Percentiles rank a stretch among this genome's conserved stretches.
Evolutionary conservation across 2,113 vertebrate species (phyloP).

Genomic region (Prietella phreatophila): DNA sequence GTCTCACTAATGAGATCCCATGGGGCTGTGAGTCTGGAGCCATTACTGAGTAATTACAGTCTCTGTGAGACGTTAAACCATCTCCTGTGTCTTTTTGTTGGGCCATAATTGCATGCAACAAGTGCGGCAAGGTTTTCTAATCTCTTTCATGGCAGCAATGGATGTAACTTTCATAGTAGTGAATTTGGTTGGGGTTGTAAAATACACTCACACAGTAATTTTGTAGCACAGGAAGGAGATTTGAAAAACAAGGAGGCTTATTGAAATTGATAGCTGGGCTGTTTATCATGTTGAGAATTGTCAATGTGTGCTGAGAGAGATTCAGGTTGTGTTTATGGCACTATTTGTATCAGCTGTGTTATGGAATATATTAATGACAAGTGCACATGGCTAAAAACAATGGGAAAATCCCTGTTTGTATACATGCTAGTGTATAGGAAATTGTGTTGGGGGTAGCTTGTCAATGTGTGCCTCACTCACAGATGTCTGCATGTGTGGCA

Average conservation of each 20-base stretch:
- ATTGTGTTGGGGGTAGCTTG: not conserved
- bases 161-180: constrained; percentile 73
- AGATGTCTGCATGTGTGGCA: not conserved
- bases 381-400: not conserved
- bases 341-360: constrained; percentile 28
- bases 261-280: constrained; percentile 56
- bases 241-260: constrained; percentile 53
- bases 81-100: constrained; percentile 75
- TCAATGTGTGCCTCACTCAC: constrained; percentile 18
- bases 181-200: constrained; percentile 75
- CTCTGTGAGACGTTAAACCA: constrained; percentile 84
- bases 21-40: constrained; percentile 79
- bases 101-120: constrained; percentile 84
- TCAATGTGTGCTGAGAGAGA: constrained; percentile 28
- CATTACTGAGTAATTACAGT: constrained; percentile 82
- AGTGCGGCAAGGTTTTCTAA: constrained; percentile 72
- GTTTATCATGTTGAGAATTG: constrained; percentile 47
- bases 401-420: not conserved
- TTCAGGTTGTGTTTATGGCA: constrained; percentile 20
- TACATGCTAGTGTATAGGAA: not conserved
- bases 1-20: constrained; percentile 87
- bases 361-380: constrained; percentile 40
- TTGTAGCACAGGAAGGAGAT: constrained; percentile 45
- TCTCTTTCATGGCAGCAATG: constrained; percentile 69
- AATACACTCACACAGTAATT: constrained; percentile 74